Conservation (phyloP, 2,797 vertebrate genomes). For the Apodemus agrarius region DNA sequence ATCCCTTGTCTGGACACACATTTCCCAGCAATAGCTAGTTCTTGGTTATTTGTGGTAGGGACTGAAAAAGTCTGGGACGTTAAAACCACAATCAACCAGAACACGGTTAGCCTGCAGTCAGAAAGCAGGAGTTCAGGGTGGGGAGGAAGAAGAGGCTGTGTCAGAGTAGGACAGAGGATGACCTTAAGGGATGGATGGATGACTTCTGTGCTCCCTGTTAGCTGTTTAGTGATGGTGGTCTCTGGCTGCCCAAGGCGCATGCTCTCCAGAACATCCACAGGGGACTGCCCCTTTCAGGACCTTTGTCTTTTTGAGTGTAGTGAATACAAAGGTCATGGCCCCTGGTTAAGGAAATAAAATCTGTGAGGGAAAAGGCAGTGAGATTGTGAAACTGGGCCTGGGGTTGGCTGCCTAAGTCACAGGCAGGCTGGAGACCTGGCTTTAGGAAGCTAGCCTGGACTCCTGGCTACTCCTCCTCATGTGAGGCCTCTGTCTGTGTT, state of each 20-base stretch:
- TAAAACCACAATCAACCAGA: background rate
- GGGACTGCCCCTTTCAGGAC: background rate
- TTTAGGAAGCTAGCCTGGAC: background rate
- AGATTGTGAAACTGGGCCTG: background rate
- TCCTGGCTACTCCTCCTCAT: background rate
- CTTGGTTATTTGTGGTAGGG: background rate
- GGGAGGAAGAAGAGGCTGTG: background rate
- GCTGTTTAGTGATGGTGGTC: background rate
- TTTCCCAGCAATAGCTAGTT: background rate
- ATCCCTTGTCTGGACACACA: background rate
- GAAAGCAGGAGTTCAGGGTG: background rate
- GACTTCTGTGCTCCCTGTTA: background rate
- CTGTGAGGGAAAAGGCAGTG: background rate
- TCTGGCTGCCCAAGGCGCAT: background rate
- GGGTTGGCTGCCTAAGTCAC: too few relatives aligned
- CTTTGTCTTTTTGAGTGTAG: background rate
- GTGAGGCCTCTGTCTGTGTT: background rate
- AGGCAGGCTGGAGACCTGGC: background rate
- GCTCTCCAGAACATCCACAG: background rate
- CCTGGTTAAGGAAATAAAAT: background rate
- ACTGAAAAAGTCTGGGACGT: conserved; percentile 3
- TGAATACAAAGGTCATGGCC: background rate
- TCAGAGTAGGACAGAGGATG: background rate
- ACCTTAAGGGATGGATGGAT: background rate
- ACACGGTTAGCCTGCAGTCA: background rate